Conservation (phyloP, 2,113 vertebrate genomes). For the Cavia aperea region DNA sequence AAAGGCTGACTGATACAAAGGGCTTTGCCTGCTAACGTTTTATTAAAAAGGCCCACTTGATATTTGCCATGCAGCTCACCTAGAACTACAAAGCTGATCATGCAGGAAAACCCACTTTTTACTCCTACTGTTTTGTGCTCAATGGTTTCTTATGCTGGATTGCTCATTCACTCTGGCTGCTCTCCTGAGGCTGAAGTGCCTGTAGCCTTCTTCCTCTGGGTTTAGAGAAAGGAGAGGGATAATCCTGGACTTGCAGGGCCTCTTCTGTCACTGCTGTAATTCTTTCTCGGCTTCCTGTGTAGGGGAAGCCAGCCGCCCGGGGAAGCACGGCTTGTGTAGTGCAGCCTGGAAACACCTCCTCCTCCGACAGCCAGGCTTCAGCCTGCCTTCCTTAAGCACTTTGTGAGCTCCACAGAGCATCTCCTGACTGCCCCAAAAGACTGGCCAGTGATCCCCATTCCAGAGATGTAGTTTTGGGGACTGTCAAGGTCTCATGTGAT, state of each 20-base stretch:
- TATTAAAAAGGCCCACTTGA: constrained; percentile 14
- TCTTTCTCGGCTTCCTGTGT: neutral
- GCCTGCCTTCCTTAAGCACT: neutral
- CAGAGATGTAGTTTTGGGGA: neutral
- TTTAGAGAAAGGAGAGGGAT: neutral
- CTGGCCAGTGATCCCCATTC: neutral
- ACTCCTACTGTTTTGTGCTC: neutral
- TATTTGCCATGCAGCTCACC: neutral
- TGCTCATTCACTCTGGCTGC: neutral
- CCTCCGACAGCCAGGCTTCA: neutral
- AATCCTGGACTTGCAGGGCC: neutral
- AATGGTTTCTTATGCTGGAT: neutral
- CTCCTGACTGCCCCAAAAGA: neutral
- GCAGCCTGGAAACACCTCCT: neutral
- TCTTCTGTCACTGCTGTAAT: neutral
- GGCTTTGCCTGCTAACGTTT: constrained; percentile 37
- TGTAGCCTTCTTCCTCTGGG: neutral
- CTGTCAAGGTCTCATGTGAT: neutral
- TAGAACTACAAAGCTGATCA: neutral
- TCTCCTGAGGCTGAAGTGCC: neutral
- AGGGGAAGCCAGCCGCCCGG: neutral
- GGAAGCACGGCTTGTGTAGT: neutral
- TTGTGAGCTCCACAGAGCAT: neutral
- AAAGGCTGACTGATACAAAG: neutral
- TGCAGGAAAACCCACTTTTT: neutral